phyloP scores from a whole-genome alignment of 1,140 invertebrate genomes.

The Laodelphax striatellus region DNA sequence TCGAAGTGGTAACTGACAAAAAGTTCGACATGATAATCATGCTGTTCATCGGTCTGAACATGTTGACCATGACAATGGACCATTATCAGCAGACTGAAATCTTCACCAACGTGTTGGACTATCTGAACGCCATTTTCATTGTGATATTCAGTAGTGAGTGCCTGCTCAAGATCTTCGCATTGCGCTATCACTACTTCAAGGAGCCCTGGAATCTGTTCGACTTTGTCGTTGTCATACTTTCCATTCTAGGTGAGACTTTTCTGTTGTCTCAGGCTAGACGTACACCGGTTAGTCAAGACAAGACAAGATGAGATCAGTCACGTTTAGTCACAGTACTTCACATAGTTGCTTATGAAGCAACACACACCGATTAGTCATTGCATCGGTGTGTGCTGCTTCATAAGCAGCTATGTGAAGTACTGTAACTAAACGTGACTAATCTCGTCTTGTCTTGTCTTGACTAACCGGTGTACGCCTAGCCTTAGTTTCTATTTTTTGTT shows the following conservation, averaged over 20 bases:
- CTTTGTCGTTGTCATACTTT: slow-evolving; percentile 97
- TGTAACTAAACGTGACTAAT: too few relatives aligned
- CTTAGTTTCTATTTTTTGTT: too few relatives aligned
- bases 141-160: slow-evolving; percentile 96
- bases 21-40: slow-evolving; percentile 99
- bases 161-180: slow-evolving; percentile 92
- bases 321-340: too few relatives aligned
- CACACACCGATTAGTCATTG: too few relatives aligned
- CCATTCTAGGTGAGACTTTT: slow-evolving; percentile 89
- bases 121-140: slow-evolving; percentile 95
- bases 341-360: too few relatives aligned
- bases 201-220: slow-evolving; percentile 99
- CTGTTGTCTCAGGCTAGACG: too few relatives aligned
- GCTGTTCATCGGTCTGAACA: slow-evolving; percentile 97
- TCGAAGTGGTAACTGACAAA: slow-evolving; percentile 94
- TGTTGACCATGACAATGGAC: slow-evolving; percentile 97
- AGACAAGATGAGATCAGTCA: too few relatives aligned
- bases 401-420: too few relatives aligned
- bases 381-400: too few relatives aligned
- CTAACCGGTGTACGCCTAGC: too few relatives aligned
- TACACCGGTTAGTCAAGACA: too few relatives aligned
- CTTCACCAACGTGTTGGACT: slow-evolving; percentile 73
- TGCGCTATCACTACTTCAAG: slow-evolving; percentile 96
- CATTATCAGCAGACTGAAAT: slow-evolving; percentile 80
- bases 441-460: too few relatives aligned